Evolutionary conservation across 64 coral and sea anemone species (phyloP), one percentile per base, ranked within the genome.

Genomic region (Stichodactyla mertensii): DNA sequence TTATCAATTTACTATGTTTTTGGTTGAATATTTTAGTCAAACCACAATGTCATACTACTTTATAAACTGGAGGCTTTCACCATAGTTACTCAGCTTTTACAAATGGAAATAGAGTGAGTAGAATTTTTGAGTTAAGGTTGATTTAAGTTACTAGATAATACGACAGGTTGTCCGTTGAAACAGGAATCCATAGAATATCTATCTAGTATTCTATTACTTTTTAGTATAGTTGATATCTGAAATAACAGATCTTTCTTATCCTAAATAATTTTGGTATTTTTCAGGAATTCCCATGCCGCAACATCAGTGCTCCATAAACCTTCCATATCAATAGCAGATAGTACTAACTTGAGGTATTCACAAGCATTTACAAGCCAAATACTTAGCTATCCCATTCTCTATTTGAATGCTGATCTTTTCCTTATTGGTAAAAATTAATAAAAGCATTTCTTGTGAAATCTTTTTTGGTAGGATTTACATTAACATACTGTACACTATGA

Each of bases 41-140:
- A 89, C 18, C 60, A 86, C 13, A 99, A 99, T 91, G 93, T 99
- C 27, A 88, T 99, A 64, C 88, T 99, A n/a, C 55, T 99, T 18
- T 99, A 99, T 86, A 88, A 94, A 64, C 89, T 90, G 62, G 97
- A 92, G 18, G 70, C 87, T 20, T 91, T 90, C 61, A 87, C 90
- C 59, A 87, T 95, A 18, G 84, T 99, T 56, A 88, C 94, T 15
- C 97, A 99, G 82, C 86, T 99, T 18, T 89, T 99, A 71, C 91
- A 99, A 85, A 85, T 99, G 84, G 97, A 99, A 55, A 90, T 88
- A n/a, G 97, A 99, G 94, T 97, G 62, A 93, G 94, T 93, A 74
- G 36, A 52, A 51, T 51, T 26, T 71, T 52, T 54, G 54, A n/a
- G 22, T 61, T 19, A 13, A 61, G 6, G 19, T 64, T 18, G 13